A percentile compares a stretch with the other conserved stretches of the same genome.
These are phyloP conservation scores for Microtus pennsylvanicus DNA, from an alignment of 2,113 vertebrate species.

Conservation along the genomic window DNA sequence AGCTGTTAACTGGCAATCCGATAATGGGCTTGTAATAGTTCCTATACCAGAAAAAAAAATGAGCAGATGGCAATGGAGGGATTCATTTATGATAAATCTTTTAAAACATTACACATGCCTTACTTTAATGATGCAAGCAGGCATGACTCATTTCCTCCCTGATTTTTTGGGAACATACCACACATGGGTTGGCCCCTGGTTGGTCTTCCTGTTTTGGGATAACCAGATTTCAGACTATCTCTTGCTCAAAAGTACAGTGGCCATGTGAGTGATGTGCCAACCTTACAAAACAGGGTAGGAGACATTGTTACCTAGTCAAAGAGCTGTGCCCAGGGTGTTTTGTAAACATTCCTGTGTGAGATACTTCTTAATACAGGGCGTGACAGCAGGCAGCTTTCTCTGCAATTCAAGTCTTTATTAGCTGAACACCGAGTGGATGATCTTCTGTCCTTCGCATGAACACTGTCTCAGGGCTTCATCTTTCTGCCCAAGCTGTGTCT, in stretches of 20 bases:
- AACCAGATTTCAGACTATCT: not conserved
- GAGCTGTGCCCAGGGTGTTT: not conserved
- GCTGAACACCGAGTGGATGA: not conserved
- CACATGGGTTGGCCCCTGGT: not conserved
- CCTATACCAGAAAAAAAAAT: constrained; percentile 23
- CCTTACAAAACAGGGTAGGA: not conserved
- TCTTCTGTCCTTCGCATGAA: not conserved
- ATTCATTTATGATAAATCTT: constrained; percentile 75
- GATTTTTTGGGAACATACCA: constrained; percentile 55
- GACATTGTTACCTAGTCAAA: not conserved
- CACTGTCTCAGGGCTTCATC: not conserved
- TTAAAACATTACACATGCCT: constrained; percentile 58
- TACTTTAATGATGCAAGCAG: constrained; percentile 56
- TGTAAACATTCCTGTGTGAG: not conserved
- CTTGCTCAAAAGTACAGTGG: not conserved
- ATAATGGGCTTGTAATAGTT: constrained; percentile 59
- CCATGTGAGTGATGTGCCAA: not conserved
- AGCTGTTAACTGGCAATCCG: constrained; percentile 45
- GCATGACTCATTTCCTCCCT: constrained; percentile 71
- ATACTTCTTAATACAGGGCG: not conserved
- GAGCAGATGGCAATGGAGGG: constrained; percentile 69
- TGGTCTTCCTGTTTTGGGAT: not conserved
- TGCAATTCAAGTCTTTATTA: not conserved
- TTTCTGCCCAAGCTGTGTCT: not conserved
- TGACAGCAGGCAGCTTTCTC: fast-evolving